These are phyloP conservation scores for Amblyjoppa proteus DNA, from an alignment of 2,888 invertebrate genomes.

Conservation along the genomic window DNA sequence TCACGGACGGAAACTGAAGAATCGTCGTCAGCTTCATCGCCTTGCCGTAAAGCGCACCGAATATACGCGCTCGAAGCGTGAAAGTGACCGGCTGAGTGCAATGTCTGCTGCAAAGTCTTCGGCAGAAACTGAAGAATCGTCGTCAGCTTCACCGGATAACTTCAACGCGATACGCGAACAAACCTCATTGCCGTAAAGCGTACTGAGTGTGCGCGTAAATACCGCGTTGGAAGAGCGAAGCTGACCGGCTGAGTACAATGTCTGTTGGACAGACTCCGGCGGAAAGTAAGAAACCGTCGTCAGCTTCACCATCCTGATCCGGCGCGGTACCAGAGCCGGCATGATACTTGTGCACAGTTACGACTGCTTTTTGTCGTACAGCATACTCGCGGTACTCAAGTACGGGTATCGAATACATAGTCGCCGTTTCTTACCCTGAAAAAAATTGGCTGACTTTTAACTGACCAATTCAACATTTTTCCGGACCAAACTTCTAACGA, in stretches of 20 bases:
- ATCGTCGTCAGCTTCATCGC: neutral
- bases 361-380: neutral
- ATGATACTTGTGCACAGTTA: no score
- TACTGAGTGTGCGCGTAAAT: conserved; percentile 14
- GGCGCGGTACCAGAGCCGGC: no score
- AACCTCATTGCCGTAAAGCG: conserved; percentile 5
- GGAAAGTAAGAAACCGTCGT: neutral
- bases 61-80: neutral
- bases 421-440: no score
- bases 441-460: no score
- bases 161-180: neutral
- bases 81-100: neutral
- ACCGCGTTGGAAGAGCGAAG: neutral
- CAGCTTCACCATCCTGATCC: neutral
- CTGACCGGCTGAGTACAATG: neutral
- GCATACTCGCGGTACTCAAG: no score
- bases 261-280: neutral
- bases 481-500: no score
- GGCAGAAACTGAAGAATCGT: neutral
- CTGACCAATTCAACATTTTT: no score
- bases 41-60: conserved; percentile 28
- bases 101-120: neutral
- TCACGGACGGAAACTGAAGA: neutral
- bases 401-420: neutral
- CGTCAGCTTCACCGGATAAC: neutral